Evolutionary conservation across 2,113 vertebrate genomes (phyloP).

Genomic region (Garra rufa): DNA sequence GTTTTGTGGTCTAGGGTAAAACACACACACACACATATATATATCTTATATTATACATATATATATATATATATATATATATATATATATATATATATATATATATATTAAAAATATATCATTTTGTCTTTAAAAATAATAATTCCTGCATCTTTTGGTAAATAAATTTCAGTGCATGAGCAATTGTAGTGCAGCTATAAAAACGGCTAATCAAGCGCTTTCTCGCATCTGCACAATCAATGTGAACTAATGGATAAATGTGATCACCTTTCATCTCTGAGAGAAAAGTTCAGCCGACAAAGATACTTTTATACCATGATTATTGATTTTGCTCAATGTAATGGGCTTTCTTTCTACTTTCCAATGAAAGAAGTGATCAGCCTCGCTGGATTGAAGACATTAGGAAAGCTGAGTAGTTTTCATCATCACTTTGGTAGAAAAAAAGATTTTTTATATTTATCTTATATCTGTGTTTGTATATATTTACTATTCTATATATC

Average conservation of each 20-base stretch:
- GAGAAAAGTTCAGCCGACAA: conserved; percentile 26
- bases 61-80: too few relatives aligned
- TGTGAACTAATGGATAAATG: conserved; percentile 40
- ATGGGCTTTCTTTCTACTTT: conserved; percentile 35
- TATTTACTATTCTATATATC: neutral
- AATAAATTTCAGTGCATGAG: neutral
- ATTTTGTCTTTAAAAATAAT: neutral
- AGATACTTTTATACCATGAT: conserved; percentile 34
- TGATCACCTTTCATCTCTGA: conserved; percentile 36
- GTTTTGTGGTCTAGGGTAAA: too few relatives aligned
- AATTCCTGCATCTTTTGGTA: neutral
- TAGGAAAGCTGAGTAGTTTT: conserved; percentile 16
- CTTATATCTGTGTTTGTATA: neutral
- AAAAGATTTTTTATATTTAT: neutral
- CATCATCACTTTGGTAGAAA: neutral
- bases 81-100: too few relatives aligned
- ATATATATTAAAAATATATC: neutral
- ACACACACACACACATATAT: too few relatives aligned
- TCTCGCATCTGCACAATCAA: conserved; percentile 27
- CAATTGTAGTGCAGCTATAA: neutral
- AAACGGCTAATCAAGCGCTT: conserved; percentile 3
- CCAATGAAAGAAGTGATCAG: conserved; percentile 20
- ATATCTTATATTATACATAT: too few relatives aligned
- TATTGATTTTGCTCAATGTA: conserved; percentile 34
- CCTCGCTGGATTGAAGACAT: neutral